Evolutionary conservation across 2,888 invertebrate species (phyloP).

Genomic region (Stenolophus ochropezus): DNA sequence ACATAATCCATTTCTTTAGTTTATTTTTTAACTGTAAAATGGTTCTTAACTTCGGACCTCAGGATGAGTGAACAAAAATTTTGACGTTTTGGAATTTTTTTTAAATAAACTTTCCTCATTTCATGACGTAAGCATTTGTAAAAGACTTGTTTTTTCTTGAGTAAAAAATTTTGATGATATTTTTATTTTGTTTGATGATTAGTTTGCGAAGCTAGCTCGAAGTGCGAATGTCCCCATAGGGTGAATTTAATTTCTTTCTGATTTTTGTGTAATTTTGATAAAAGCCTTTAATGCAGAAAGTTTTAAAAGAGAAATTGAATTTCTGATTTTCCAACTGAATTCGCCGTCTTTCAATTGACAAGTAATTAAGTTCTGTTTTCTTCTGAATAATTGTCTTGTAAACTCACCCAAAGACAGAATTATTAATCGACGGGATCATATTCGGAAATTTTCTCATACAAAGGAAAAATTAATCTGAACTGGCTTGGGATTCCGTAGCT

Average conservation of each 20-base stretch:
- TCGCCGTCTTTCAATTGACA: slow-evolving; percentile 29
- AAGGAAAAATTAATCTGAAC: not conserved
- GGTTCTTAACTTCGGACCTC: no score
- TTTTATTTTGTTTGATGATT: no score
- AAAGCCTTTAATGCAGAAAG: slow-evolving; percentile 37
- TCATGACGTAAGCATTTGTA: no score
- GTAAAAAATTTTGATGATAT: no score
- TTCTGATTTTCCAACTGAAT: slow-evolving; percentile 24
- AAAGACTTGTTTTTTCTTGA: no score
- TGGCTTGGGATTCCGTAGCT: no score
- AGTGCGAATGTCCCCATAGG: not conserved
- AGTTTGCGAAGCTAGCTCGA: no score
- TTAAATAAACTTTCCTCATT: no score
- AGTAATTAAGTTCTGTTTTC: slow-evolving; percentile 36
- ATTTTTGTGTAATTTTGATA: slow-evolving; percentile 34
- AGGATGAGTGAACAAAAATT: no score
- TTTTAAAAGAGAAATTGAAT: slow-evolving; percentile 32
- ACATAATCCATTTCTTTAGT: no score
- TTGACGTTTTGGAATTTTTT: no score
- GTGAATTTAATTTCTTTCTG: not conserved
- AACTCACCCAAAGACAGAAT: not conserved
- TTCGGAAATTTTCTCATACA: not conserved
- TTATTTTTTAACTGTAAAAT: no score
- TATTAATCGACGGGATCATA: not conserved
- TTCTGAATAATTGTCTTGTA: slow-evolving; percentile 30